Evolutionary conservation across 53 echinoderm and acorn worm species (phyloP).

Genomic region (Patiria pectinifera): DNA sequence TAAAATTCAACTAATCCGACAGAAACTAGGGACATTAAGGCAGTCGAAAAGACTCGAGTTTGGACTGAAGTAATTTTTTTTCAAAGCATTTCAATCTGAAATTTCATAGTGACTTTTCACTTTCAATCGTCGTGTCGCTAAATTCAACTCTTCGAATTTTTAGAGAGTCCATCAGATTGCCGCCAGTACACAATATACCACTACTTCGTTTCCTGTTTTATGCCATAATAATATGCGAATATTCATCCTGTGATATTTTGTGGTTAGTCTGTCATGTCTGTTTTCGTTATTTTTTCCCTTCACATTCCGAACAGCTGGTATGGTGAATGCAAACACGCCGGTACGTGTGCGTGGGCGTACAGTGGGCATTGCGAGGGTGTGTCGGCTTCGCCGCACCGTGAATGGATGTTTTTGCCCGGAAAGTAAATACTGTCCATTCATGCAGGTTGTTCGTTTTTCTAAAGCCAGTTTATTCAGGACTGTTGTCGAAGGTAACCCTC

Average conservation of each 20-base stretch:
- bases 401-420: not conserved
- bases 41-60: too few species aligned
- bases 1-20: too few species aligned
- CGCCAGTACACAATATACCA: not conserved
- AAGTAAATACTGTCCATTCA: not conserved
- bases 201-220: not conserved
- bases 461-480: not conserved
- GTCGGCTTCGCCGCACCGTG: not conserved
- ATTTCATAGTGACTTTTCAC: too few species aligned
- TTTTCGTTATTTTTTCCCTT: not conserved
- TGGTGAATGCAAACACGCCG: not conserved
- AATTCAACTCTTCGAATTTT: too few species aligned
- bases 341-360: not conserved
- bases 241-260: not conserved
- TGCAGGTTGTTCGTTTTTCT: not conserved
- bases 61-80: too few species aligned
- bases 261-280: too few species aligned
- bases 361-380: slow-evolving; percentile 7
- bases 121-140: too few species aligned
- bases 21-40: too few species aligned
- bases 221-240: not conserved
- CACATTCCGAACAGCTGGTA: not conserved
- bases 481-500: not conserved
- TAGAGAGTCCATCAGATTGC: too few species aligned
- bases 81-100: too few species aligned